Conservation (phyloP, 2,888 invertebrate species). For the Hyles lineata region DNA sequence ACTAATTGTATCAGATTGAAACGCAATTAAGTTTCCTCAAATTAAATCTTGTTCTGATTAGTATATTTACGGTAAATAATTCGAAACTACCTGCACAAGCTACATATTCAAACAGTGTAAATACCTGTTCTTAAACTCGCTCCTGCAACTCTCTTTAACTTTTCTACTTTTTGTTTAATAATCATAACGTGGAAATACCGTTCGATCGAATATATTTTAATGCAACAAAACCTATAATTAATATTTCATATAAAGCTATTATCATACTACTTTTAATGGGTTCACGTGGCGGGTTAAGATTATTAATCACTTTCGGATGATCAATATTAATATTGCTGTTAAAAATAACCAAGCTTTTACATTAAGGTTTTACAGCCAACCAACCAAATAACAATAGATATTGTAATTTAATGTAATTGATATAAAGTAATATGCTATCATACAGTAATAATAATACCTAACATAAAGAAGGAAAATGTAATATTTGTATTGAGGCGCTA, state of each 20-base stretch:
- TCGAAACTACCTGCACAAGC: slow-evolving; percentile 72
- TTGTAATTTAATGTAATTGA: too few species aligned
- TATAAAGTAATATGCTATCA: too few species aligned
- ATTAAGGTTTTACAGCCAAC: too few species aligned
- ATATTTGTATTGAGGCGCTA: slow-evolving; percentile 38
- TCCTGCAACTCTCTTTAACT: slow-evolving; percentile 83
- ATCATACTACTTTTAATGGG: neutral
- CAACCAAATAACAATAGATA: too few species aligned
- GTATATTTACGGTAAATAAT: slow-evolving; percentile 58
- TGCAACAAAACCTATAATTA: neutral
- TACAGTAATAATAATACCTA: neutral
- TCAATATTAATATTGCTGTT: neutral
- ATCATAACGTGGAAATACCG: slow-evolving; percentile 75
- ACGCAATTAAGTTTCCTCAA: neutral
- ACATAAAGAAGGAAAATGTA: neutral
- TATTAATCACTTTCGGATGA: slow-evolving; percentile 34
- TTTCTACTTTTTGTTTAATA: slow-evolving; percentile 84
- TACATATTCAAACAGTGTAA: slow-evolving; percentile 83
- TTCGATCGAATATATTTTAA: slow-evolving; percentile 19
- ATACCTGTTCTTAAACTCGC: slow-evolving; percentile 84
- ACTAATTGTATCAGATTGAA: neutral
- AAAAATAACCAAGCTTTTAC: neutral
- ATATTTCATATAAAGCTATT: slow-evolving; percentile 6
- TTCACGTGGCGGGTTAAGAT: slow-evolving; percentile 32
- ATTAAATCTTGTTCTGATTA: slow-evolving; percentile 35